Conservation (phyloP, 2,888 invertebrate genomes). For the Drosophila conformis region DNA sequence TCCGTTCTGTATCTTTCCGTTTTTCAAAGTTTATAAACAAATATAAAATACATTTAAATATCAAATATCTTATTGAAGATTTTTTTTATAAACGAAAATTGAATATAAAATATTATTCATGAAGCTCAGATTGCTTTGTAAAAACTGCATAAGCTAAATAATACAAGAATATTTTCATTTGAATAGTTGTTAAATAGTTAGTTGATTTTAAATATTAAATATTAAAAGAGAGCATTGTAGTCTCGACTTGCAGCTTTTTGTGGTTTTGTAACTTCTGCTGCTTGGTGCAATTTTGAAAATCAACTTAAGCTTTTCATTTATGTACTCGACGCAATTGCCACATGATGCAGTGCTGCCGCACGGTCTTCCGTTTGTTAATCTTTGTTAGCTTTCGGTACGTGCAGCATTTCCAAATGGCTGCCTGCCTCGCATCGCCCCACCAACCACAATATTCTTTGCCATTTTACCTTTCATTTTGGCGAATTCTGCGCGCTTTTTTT, state of each 20-base stretch:
- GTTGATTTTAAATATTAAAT: neutral
- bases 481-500: constrained; percentile 51
- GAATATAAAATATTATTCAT: neutral
- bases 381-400: constrained; percentile 61
- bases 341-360: constrained; percentile 26
- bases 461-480: constrained; percentile 27
- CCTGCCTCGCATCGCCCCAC: neutral
- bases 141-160: neutral
- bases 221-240: neutral
- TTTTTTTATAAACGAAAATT: neutral
- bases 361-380: constrained; percentile 48
- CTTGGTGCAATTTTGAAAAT: constrained; percentile 12
- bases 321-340: constrained; percentile 27
- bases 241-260: neutral
- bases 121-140: neutral
- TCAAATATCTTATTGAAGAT: neutral
- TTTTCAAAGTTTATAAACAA: neutral
- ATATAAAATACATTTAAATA: neutral
- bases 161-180: neutral
- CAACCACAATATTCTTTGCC: neutral
- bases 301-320: constrained; percentile 10
- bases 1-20: neutral
- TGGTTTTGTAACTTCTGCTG: neutral
- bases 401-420: constrained; percentile 51
- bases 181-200: neutral